phyloP scores from a whole-genome alignment of 2,888 invertebrate genomes.

The Lasioglossum lativentre region DNA sequence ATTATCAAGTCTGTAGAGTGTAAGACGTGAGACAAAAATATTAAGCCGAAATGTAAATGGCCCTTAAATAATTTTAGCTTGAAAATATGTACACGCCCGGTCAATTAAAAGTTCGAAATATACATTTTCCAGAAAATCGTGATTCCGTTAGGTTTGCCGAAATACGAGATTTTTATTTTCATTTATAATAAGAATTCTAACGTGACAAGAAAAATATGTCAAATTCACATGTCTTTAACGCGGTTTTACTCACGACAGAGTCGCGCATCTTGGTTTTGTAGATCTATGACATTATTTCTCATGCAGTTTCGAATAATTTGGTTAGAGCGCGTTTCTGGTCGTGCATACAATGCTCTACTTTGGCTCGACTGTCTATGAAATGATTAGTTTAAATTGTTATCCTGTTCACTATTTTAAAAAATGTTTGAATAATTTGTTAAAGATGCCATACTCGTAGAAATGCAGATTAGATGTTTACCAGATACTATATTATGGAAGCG shows the following conservation, averaged over 20 bases:
- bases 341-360: slow-evolving; percentile 4
- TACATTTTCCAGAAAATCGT: not conserved
- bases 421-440: slow-evolving; percentile 26
- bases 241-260: not conserved
- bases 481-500: slow-evolving; percentile 52
- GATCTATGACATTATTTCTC: not conserved
- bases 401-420: slow-evolving; percentile 20
- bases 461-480: slow-evolving; percentile 5
- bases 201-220: not conserved
- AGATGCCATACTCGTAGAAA: slow-evolving; percentile 25
- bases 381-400: slow-evolving; percentile 39
- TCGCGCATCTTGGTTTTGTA: not conserved
- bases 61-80: not conserved
- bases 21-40: not conserved
- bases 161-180: not conserved
- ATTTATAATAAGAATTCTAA: not conserved
- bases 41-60: not conserved
- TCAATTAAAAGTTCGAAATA: not conserved
- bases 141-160: not conserved
- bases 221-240: not conserved
- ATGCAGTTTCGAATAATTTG: not conserved
- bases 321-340: not conserved
- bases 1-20: not conserved
- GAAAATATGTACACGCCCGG: not conserved
- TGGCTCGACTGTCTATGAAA: slow-evolving; percentile 27